Percentiles rank a stretch among this genome's conserved stretches.
Conservation (phyloP, 2,113 vertebrate species). For the Rhinopomastus cyanomelas region DNA sequence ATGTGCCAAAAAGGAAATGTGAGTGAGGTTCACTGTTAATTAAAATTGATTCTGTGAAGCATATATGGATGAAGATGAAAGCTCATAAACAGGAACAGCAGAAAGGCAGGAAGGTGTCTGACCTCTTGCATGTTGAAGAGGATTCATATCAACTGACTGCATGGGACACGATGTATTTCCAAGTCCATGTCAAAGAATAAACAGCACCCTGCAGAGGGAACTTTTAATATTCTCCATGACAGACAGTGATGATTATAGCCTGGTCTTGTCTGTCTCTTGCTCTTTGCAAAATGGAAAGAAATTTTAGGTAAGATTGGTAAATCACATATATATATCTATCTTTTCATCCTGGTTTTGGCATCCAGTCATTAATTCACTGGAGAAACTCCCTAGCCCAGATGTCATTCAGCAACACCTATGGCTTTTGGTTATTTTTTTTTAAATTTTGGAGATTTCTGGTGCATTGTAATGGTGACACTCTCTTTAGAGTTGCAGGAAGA, state of each 20-base stretch:
- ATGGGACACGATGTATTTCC: not conserved
- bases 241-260: not conserved
- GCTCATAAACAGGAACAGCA: not conserved
- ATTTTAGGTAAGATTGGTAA: not conserved
- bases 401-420: not conserved
- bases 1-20: not conserved
- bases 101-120: not conserved
- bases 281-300: not conserved
- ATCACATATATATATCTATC: not conserved
- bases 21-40: not conserved
- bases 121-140: not conserved
- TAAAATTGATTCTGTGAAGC: not conserved
- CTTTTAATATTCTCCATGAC: not conserved
- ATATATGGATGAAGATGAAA: not conserved
- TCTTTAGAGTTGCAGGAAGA: not conserved
- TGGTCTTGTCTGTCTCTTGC: not conserved
- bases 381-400: not conserved
- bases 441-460: not conserved
- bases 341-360: not conserved
- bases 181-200: not conserved
- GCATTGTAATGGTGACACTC: not conserved
- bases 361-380: not conserved
- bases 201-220: not conserved
- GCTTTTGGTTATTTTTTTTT: not conserved
- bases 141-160: not conserved